Base-by-base conservation (phyloP, 2,888 invertebrate species). In the Holacanthella duospinosa region DNA sequence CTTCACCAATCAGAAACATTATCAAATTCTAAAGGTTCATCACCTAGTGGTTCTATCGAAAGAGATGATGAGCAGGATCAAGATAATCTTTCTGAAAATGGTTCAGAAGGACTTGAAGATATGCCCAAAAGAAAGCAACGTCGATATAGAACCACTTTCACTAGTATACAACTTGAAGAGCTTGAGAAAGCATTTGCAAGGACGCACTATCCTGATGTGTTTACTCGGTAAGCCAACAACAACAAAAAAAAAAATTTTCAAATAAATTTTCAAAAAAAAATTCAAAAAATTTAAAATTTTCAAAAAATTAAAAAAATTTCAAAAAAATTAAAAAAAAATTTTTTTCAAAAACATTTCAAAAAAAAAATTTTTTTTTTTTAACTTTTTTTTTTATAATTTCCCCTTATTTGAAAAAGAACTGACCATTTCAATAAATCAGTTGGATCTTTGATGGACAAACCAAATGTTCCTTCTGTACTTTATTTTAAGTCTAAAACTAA, bases 131-230 rank as follows among this genome's bases (percentile, higher is more conserved):
- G 93, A 70, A 93, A 93, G 76, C 93, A 93, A 76, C 81, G 93
- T 9, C 80, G 93, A 55, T 93, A 93, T 77, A 82, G 93, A 69
- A 93, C 93, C n/a, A 93, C 93, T 29, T 93, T 93, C 78, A 93
- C 93, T 55, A 91, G 91, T 75, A 93, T 90, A 76, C 92, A 96
- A 78, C 81, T 96, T 71, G 95, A 96, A 77, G 95, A 96, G 77
- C 79, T 96, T 74, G 95, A 96, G 79, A 95, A 95, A 76, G 94
- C 95, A 0, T 96, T 96, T 80, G 89, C 93, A 1, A 86, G 94
- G 76, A 96, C 96, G 19, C 96, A 96, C 78, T 96, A 96, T 77
- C 96, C 96, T 43, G 96, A 96, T 78, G 95, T 96, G 1, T 96
- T 96, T 79, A 95, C 95, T 54, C 88, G 92, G 92, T 91, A 75